Conservation (phyloP, 2,888 invertebrate species). For the Conistra vaccinii region DNA sequence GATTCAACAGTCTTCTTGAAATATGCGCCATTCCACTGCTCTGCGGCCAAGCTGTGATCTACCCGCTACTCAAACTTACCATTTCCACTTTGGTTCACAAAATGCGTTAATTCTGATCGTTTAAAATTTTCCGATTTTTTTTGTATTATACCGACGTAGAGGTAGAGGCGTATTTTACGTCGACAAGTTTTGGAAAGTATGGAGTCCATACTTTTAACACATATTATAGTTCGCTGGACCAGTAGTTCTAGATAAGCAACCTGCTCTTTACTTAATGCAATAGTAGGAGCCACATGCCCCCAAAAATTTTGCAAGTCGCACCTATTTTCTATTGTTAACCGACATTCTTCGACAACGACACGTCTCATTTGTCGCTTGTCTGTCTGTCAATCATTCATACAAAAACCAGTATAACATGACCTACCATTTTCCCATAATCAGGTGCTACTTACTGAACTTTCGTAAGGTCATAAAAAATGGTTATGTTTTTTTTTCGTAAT, state of each 20-base stretch:
- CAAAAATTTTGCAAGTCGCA: slow-evolving; percentile 43
- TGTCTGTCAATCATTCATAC: slow-evolving; percentile 53
- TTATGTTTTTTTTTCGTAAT: slow-evolving; percentile 36
- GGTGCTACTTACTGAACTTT: slow-evolving; percentile 6
- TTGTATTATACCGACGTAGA: background rate
- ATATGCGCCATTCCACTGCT: background rate
- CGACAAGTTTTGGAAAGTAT: background rate
- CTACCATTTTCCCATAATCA: slow-evolving; percentile 4
- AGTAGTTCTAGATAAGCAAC: background rate
- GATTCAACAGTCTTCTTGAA: background rate
- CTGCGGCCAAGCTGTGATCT: background rate
- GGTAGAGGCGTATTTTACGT: background rate
- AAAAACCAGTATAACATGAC: slow-evolving; percentile 49
- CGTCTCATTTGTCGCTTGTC: slow-evolving; percentile 71
- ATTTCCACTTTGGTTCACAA: background rate
- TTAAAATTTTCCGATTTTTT: background rate
- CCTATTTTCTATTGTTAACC: slow-evolving; percentile 56
- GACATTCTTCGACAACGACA: slow-evolving; percentile 63
- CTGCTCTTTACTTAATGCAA: background rate
- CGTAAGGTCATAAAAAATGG: slow-evolving; percentile 46
- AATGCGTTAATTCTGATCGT: background rate
- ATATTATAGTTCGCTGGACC: background rate
- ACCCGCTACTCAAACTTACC: background rate
- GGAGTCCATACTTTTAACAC: background rate
- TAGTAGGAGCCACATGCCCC: slow-evolving; percentile 14